Evolutionary conservation across 2,888 invertebrate genomes (phyloP).

Genomic region (Merodon equestris): DNA sequence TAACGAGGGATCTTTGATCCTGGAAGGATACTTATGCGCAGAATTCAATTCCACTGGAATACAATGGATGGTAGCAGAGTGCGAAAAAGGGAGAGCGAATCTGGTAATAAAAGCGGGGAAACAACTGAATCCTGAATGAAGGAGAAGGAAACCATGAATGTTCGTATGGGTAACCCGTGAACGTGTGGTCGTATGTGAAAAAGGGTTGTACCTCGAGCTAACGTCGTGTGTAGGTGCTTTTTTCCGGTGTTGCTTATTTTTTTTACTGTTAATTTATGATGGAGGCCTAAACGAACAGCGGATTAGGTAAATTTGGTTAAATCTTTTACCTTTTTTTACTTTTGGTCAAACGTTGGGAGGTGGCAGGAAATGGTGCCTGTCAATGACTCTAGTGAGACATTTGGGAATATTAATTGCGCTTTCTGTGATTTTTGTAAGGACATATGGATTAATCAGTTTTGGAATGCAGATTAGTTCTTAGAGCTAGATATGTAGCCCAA

Average conservation of each 20-base stretch:
- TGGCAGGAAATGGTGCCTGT: too few relatives aligned
- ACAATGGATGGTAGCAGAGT: slow-evolving; percentile 21
- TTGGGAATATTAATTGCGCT: too few relatives aligned
- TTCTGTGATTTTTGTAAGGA: too few relatives aligned
- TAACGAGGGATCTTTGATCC: slow-evolving; percentile 41
- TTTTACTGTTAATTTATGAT: background rate
- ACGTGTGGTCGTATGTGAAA: slow-evolving; percentile 44
- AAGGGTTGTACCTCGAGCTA: slow-evolving; percentile 35
- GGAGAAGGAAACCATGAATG: slow-evolving; percentile 24
- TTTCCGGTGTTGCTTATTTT: background rate
- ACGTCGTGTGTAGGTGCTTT: slow-evolving; percentile 20
- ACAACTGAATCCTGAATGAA: background rate
- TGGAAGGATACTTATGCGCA: slow-evolving; percentile 57
- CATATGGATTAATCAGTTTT: too few relatives aligned
- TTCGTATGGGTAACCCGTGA: slow-evolving; percentile 21
- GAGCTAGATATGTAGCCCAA: too few relatives aligned
- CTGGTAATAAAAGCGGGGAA: slow-evolving; percentile 52
- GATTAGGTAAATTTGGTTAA: too few relatives aligned
- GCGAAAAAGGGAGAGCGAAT: slow-evolving; percentile 44
- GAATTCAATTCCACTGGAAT: slow-evolving; percentile 45
- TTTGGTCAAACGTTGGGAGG: too few relatives aligned
- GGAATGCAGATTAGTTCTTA: too few relatives aligned
- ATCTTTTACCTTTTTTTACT: too few relatives aligned
- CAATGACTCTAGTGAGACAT: too few relatives aligned
- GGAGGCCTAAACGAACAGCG: background rate